Percentiles rank a stretch among this genome's conserved stretches.
phyloP scores from a whole-genome alignment of 2,797 vertebrate genomes.

The Tenualosa thibaudeaui region DNA sequence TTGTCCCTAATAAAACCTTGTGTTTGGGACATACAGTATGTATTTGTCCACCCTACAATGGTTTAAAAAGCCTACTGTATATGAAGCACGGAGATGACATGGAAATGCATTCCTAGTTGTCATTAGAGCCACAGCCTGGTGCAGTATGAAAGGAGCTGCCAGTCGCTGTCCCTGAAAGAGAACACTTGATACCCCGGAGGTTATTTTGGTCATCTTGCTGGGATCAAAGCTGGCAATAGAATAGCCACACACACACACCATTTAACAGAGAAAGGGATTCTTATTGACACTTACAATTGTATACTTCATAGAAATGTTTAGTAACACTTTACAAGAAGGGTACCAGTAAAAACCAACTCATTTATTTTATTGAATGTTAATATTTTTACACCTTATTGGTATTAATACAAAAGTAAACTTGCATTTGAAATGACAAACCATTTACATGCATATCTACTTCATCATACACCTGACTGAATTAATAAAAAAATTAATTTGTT shows the following conservation, averaged over 20 bases:
- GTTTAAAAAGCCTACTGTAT: background rate
- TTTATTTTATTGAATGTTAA: too few species aligned
- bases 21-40: background rate
- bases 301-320: background rate
- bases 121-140: background rate
- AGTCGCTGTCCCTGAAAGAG: background rate
- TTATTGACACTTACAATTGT: background rate
- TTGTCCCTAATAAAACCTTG: background rate
- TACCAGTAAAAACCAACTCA: too few species aligned
- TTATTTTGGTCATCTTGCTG: constrained; percentile 30
- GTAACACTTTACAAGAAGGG: too few species aligned
- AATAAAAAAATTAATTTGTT: too few species aligned
- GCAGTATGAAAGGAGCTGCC: background rate
- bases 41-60: background rate
- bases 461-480: too few species aligned
- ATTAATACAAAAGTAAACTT: too few species aligned
- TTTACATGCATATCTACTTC: too few species aligned
- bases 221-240: constrained; percentile 25
- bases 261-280: background rate
- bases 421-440: too few species aligned
- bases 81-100: background rate
- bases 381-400: background rate
- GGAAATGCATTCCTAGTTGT: background rate
- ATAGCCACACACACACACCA: background rate
- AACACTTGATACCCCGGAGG: constrained; percentile 9